These are phyloP conservation scores for Enteromius treurensis DNA, from an alignment of 2,797 vertebrate species.

Conservation along the genomic window DNA sequence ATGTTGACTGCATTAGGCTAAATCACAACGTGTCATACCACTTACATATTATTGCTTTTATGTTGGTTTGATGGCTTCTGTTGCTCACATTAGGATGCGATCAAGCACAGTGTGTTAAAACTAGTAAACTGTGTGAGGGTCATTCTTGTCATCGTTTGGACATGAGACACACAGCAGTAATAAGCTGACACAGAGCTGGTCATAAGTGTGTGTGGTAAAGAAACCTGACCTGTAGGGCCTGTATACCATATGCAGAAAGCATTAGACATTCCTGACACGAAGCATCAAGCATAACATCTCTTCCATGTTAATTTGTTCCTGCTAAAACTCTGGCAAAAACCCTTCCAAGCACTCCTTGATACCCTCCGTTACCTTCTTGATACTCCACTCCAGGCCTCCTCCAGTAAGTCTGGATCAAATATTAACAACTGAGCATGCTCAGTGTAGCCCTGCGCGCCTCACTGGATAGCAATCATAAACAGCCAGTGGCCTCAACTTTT, in stretches of 20 bases:
- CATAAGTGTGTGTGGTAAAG: too few relatives aligned
- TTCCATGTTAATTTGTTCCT: neutral
- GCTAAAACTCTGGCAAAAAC: neutral
- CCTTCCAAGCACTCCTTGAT: neutral
- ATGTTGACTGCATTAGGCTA: too few relatives aligned
- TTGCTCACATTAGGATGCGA: neutral
- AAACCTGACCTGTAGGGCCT: neutral
- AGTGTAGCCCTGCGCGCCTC: neutral
- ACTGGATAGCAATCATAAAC: constrained; percentile 44
- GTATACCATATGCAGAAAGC: neutral
- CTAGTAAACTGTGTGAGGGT: constrained; percentile 2
- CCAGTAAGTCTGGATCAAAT: constrained; percentile 51
- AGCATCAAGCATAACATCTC: neutral
- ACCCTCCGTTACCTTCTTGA: neutral
- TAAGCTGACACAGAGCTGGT: neutral
- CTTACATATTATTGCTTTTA: too few relatives aligned
- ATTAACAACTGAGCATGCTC: constrained; percentile 58
- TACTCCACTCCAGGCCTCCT: constrained; percentile 14
- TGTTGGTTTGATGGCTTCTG: too few relatives aligned
- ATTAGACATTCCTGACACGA: neutral
- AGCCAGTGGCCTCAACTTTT: constrained; percentile 42
- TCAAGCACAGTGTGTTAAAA: neutral
- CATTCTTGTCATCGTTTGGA: constrained; percentile 12
- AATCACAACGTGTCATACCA: too few relatives aligned
- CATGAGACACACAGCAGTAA: constrained; percentile 24